Base-by-base conservation (phyloP, 2,113 vertebrate genomes). In the Nansenia antarctica region DNA sequence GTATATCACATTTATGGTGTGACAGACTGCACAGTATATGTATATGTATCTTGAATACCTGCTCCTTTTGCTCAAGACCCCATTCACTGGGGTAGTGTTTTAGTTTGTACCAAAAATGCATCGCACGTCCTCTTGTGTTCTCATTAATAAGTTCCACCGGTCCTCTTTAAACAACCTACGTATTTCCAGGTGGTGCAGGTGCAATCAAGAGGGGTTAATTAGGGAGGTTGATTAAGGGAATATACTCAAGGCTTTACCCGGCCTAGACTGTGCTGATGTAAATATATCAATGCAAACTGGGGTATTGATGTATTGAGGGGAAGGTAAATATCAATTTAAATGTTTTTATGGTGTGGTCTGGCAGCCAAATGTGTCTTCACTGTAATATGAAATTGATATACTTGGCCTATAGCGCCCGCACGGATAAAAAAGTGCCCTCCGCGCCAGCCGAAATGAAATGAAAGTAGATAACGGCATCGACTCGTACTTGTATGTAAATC, bases 401-500 rank as follows among this genome's bases (percentile, higher is more conserved):
- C 78, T 82, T 76, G 78, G 72, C 79, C 68, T 77, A 59, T 69
- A 57, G 69, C 60, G 52, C 55, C 61, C 12, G 42, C 66, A 58
- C 65, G 71, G 77, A 82, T 70, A 68, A 67, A 83, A 55, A 69
- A 69, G 64, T 82, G 74, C 68, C 57, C 54, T 69, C 57, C 74
- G 71, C 65, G 59, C 52, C 67, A 70, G 72, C 69, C 68, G 63
- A 83, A 72, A 80, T 80, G 70, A 87, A 84, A 83, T 83, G 81
- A 85, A 83, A 85, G 82, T 42, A 79, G 76, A 87, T 85, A 84
- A 82, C 69, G 3, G 84, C 76, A 72, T 79, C 26, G 72, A 81
- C 82, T 84, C 53, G 5, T 61, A 85, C 80, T 75, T 69, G 79
- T 83, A 89, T 89, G 90, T 89, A 90, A 89, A 90, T 89, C 82